Percentiles rank a stretch among this genome's conserved stretches.
Conservation (phyloP, 2,888 invertebrate genomes). For the Ophraella communa region DNA sequence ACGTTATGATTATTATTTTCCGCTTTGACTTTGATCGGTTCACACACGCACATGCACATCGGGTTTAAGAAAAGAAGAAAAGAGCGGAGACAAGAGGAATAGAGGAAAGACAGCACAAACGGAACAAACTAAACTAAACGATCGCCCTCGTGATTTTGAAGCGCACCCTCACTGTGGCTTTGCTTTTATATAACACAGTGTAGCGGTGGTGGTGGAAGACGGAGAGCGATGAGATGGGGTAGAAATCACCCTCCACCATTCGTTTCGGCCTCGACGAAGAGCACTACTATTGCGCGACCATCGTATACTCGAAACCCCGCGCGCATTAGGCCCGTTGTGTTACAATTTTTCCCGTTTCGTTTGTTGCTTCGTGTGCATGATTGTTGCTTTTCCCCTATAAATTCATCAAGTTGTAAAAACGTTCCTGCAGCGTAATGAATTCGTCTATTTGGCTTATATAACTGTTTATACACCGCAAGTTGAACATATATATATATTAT, state of each 20-base stretch:
- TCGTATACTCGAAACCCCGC: constrained; percentile 39
- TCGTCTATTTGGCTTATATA: neutral
- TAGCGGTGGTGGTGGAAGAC: constrained; percentile 41
- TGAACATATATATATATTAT: neutral
- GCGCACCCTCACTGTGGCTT: constrained; percentile 57
- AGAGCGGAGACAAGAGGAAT: constrained; percentile 51
- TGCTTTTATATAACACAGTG: constrained; percentile 63
- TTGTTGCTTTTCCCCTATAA: constrained; percentile 1
- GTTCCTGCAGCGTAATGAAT: neutral
- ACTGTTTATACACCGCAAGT: neutral
- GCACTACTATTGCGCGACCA: constrained; percentile 34
- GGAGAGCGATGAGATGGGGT: constrained; percentile 41
- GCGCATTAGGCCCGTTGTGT: constrained; percentile 43
- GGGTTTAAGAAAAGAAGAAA: constrained; percentile 34
- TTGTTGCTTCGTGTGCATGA: neutral
- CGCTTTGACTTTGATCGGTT: constrained; percentile 10
- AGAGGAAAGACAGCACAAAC: constrained; percentile 61
- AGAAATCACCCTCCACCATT: constrained; percentile 39
- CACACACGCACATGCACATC: constrained; percentile 37
- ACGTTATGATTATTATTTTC: constrained; percentile 3
- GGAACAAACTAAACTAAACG: constrained; percentile 62
- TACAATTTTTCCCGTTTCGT: neutral
- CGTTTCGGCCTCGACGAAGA: constrained; percentile 26
- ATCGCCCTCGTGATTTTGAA: constrained; percentile 67
- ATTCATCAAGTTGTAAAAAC: neutral